phyloP scores from a whole-genome alignment of 1,140 invertebrate genomes.

The Eurosta solidaginis region DNA sequence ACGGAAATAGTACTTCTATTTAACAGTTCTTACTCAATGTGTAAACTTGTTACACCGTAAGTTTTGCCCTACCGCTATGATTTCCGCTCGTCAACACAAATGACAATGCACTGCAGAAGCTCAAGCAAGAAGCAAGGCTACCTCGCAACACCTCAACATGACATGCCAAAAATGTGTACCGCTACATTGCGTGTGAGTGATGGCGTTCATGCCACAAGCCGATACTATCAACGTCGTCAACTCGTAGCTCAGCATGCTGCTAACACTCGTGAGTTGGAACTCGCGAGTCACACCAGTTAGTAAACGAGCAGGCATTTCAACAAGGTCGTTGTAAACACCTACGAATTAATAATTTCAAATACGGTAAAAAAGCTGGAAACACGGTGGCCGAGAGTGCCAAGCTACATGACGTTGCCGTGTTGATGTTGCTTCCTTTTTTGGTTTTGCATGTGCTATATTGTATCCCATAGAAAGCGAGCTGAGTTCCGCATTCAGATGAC shows the following conservation, averaged over 20 bases:
- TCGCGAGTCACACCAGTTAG: neutral
- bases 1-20: no score
- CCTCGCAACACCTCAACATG: neutral
- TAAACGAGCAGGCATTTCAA: slow-evolving; percentile 6
- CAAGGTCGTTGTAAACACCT: slow-evolving; percentile 22
- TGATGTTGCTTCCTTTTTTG: no score
- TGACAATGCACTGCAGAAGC: neutral
- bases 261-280: no score
- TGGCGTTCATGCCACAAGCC: slow-evolving; percentile 5
- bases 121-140: neutral
- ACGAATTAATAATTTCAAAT: slow-evolving; percentile 23
- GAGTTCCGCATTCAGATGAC: no score
- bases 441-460: no score
- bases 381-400: no score
- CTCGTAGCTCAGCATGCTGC: no score
- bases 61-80: neutral
- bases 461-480: no score
- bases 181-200: slow-evolving; percentile 8
- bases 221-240: slow-evolving; percentile 15
- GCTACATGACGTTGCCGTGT: no score
- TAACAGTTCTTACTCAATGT: neutral
- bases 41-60: no score
- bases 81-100: neutral
- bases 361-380: neutral
- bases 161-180: neutral